Evolutionary conservation across 1,140 invertebrate genomes (phyloP).

Genomic region (Drosophila truncata): DNA sequence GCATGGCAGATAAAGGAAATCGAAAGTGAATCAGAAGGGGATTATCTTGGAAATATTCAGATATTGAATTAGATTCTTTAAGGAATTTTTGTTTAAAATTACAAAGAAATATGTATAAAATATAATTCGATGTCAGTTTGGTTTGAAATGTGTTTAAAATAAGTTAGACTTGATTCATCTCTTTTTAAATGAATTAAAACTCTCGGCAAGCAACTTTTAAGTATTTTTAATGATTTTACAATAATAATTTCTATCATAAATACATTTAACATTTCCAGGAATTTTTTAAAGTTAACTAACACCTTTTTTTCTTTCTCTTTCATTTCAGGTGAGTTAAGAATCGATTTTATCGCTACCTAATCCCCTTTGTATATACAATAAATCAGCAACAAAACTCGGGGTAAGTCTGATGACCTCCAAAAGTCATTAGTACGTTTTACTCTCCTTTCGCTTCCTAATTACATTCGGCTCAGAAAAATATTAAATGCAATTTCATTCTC

Average conservation of each 20-base stretch:
- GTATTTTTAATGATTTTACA: not conserved
- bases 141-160: not conserved
- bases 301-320: constrained; percentile 3
- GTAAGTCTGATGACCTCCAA: constrained; percentile 66
- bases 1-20: constrained; percentile 54
- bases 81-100: not conserved
- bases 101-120: not conserved
- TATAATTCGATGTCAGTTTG: not conserved
- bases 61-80: no score
- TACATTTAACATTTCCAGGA: not conserved
- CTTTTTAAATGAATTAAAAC: no score
- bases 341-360: not conserved
- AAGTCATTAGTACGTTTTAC: constrained; percentile 39
- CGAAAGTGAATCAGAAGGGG: constrained; percentile 28
- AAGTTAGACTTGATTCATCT: not conserved
- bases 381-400: not conserved
- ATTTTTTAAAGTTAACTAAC: not conserved
- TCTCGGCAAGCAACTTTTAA: not conserved
- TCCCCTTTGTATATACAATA: not conserved
- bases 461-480: constrained; percentile 50
- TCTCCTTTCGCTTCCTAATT: constrained; percentile 52
- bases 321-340: constrained; percentile 51
- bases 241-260: not conserved
- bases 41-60: not conserved
- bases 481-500: constrained; percentile 82